Evolutionary conservation across 2,797 vertebrate species (phyloP), one percentile per base, ranked within the genome.

Genomic region (Phalanger gymnotis): DNA sequence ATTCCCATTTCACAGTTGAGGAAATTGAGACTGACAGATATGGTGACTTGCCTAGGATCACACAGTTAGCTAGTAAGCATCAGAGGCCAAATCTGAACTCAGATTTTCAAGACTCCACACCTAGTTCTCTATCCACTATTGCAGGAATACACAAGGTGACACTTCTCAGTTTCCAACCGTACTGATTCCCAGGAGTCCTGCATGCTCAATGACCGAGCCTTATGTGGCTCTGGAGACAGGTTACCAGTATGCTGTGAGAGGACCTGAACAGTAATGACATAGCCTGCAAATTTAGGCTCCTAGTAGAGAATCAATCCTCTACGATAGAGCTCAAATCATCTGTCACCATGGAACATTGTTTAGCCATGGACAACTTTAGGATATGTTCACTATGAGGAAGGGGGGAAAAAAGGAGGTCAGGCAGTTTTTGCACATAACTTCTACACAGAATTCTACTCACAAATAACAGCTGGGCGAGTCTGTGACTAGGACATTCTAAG

Each of bases 1-100:
- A 1, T 13, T 3, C 30, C 40, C 90, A 57, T 91, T 95, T 96
- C 91, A 96, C 51, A 96, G 94, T 90, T 13, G 5, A 28, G 3
- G 2, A 81, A 52, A 87, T 57, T 55, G 10, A 92, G 54, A 95
- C 27, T 94, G 25, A 0, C 52, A 92, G 53, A 91, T 34, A 51
- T 34, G 53, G 53, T 22, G 93, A 89, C 52, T 95, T 92, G 47
- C 34, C n/a, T 22, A 58, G 66, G 52, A 28, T 34, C 91, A 54
- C 30, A 31, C 28, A 28, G 13, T 87, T 73, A 93, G 19, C 40
- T 54, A 28, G 54, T 34, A 93, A 57, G n/a, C 1, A 40, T 47
- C 40, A 47, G 66, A 73, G 31, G 40, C 40, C 40, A 87, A 28
- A 87, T 27, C 11, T 87, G 22, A 87, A 87, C 0, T 27, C 73